Evolutionary conservation across 2,888 invertebrate species (phyloP).

Genomic region (Rhingia rostrata): DNA sequence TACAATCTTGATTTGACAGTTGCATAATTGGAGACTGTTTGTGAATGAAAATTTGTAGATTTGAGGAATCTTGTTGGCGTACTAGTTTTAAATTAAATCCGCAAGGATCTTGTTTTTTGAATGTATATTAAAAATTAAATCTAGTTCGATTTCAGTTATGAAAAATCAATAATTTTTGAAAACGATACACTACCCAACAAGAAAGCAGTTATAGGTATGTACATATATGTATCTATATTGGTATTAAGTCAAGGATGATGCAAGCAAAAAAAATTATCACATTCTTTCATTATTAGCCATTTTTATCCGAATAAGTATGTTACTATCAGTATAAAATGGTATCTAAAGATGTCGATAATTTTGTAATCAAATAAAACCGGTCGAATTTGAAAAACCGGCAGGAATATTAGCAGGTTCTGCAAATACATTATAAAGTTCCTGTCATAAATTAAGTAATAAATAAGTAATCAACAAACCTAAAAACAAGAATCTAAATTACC

Average conservation of each 20-base stretch:
- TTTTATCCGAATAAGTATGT: constrained; percentile 3
- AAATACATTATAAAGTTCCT: not conserved
- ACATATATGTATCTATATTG: too few relatives aligned
- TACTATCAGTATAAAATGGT: constrained; percentile 42
- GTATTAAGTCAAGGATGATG: too few relatives aligned
- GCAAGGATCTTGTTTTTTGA: too few relatives aligned
- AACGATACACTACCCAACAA: too few relatives aligned
- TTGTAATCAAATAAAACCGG: constrained; percentile 53
- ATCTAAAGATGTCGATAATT: constrained; percentile 41
- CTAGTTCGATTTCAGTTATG: too few relatives aligned
- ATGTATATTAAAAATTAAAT: too few relatives aligned
- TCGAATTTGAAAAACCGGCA: constrained; percentile 46
- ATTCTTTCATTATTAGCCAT: not conserved
- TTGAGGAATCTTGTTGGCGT: constrained; percentile 2
- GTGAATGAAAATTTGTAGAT: constrained; percentile 47
- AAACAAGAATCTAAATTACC: not conserved
- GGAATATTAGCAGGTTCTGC: constrained; percentile 8
- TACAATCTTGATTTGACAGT: constrained; percentile 20
- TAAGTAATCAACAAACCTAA: not conserved
- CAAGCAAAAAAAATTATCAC: too few relatives aligned
- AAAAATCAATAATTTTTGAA: too few relatives aligned
- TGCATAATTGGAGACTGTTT: constrained; percentile 43
- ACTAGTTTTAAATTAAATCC: not conserved
- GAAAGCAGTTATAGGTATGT: too few relatives aligned
- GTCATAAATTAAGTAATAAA: constrained; percentile 21